Evolutionary conservation across 2,888 invertebrate species (phyloP), one percentile per base, ranked within the genome.

Genomic region (Machimus rusticus): DNA sequence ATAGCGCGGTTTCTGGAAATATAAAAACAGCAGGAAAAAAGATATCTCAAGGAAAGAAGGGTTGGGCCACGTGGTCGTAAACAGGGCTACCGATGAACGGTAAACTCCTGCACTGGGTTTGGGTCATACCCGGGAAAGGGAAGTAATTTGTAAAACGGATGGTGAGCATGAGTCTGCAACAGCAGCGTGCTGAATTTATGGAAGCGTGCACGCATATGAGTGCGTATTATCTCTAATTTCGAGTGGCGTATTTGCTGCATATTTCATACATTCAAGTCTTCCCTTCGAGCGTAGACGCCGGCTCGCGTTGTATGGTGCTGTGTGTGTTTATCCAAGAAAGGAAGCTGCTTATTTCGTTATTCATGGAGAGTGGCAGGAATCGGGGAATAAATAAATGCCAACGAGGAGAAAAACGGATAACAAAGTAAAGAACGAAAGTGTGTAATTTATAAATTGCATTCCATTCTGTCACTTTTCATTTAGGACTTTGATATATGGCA

Each of bases 371-470:
- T 74, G 84, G 87, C 76, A 55, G 34, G 37, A 39, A 43, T 84
- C 39, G 28, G 84, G 46, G 74, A 87, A 87, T 87, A 87, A 87
- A 87, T 87, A 87, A 87, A 87, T 81, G 87, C 82, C 84, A 87
- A 87, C 87, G 74, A 87, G 87, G 85, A 85, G 85, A 87, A 87
- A 87, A 87, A 87, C 82, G 87, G 84, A 87, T 87, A 82, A 82
- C 82, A 76, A 84, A 84, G 74, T 84, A 84, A 74, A 84, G 84
- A 84, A 84, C 16, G 89, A 90, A 89, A 89, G 90, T 90, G 90
- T 91, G 91, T 91, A 91, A 91, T 92, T 91, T 91, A 91, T 91
- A 91, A 91, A 91, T 91, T 91, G 91, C 91, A 91, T 90, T 91
- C 91, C 90, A 89, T 91, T 90, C 91, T 91, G 90, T 90, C 90